Evolutionary conservation across 2,797 vertebrate species (phyloP).

Genomic region (Denticeps clupeoides): DNA sequence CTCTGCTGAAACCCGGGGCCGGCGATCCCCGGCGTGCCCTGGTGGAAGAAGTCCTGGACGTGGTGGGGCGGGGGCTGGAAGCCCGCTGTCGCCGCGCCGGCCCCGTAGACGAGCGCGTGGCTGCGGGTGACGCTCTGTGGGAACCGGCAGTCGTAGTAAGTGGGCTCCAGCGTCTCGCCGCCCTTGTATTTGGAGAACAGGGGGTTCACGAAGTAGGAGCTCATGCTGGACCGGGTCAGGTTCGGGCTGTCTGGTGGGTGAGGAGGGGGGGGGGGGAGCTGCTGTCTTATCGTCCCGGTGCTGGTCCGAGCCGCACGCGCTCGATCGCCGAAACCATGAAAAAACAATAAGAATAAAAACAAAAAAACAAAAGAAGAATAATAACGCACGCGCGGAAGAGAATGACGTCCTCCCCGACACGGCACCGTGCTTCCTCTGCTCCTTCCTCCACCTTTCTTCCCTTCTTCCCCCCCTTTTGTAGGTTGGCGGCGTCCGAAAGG

Average conservation of each 20-base stretch:
- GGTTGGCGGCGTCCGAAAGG: constrained; percentile 23
- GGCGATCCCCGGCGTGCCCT: constrained; percentile 66
- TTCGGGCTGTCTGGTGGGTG: constrained; percentile 5
- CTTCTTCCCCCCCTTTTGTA: constrained; percentile 9
- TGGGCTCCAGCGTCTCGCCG: constrained; percentile 69
- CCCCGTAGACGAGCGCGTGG: constrained; percentile 69
- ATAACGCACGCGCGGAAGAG: no score
- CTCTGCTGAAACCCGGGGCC: constrained; percentile 70
- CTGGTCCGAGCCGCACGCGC: constrained; percentile 18
- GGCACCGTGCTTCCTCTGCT: neutral
- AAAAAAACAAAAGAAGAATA: constrained; percentile 5
- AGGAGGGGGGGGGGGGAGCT: constrained; percentile 9
- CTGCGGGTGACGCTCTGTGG: constrained; percentile 68
- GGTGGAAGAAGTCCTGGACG: constrained; percentile 75
- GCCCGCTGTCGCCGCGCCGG: constrained; percentile 57
- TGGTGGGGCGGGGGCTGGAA: constrained; percentile 71
- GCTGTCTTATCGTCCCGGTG: constrained; percentile 15
- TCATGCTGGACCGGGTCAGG: constrained; percentile 44
- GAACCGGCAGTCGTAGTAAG: constrained; percentile 77
- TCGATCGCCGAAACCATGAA: constrained; percentile 17
- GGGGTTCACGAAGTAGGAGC: constrained; percentile 76
- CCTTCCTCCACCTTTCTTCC: neutral
- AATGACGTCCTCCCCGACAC: neutral
- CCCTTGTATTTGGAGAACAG: constrained; percentile 80
- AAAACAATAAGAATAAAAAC: constrained; percentile 7